Evolutionary conservation across 2,888 invertebrate species (phyloP).

Genomic region (Sinodicranocentrus sp.): DNA sequence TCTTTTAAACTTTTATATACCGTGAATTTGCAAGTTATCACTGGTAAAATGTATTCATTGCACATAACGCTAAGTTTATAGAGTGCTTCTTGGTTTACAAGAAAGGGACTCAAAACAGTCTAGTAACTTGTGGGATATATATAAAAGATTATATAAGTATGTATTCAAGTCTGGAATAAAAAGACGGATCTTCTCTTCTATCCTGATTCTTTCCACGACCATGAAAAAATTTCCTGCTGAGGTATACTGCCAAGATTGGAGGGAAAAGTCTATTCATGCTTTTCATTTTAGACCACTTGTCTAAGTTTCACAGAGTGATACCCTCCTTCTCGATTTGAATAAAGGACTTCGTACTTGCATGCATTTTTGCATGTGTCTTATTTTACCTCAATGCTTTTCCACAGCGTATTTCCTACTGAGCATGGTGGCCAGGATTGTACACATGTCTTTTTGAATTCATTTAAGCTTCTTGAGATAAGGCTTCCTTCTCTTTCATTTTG

Average conservation of each 20-base stretch:
- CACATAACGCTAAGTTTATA: neutral
- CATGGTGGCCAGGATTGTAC: neutral
- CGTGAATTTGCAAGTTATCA: conserved; percentile 38
- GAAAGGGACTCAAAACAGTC: no score
- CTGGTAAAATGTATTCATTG: neutral
- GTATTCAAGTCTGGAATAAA: no score
- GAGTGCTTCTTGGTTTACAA: no score
- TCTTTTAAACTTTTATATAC: conserved; percentile 26
- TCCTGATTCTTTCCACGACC: conserved; percentile 44
- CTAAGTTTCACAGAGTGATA: neutral
- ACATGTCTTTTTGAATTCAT: conserved; percentile 4
- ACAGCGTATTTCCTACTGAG: neutral
- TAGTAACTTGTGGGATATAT: no score
- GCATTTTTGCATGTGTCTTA: neutral
- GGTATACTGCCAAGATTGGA: conserved; percentile 8
- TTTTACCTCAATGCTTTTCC: neutral
- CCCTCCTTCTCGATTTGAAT: neutral
- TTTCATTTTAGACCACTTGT: neutral
- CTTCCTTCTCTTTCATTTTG: neutral
- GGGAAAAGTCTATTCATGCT: conserved; percentile 6
- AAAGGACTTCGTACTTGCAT: neutral
- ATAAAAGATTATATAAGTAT: no score
- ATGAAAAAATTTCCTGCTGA: conserved; percentile 22
- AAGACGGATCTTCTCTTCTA: conserved; percentile 29
- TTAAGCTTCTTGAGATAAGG: conserved; percentile 3